Base-by-base conservation (phyloP, 2,113 vertebrate species). In the Toxostoma redivivum region DNA sequence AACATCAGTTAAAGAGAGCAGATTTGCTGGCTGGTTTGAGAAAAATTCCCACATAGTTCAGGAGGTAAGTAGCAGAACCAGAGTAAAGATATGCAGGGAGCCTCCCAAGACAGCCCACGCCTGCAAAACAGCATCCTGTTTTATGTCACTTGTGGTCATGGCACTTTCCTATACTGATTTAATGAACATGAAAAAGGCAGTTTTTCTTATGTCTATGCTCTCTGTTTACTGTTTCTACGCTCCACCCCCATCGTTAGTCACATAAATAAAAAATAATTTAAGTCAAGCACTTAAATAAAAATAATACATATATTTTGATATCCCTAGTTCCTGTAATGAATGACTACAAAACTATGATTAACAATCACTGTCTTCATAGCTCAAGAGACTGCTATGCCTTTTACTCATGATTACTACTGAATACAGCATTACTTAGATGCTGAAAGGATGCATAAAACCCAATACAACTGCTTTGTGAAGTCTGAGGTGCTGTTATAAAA, bases 331-430 rank as follows among this genome's bases (percentile, higher is more conserved):
- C 51, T 88, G 35, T 62, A 88, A 71, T 21, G 64, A 86, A 54
- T 8, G 9, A 78, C 82, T 83, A 81, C 64, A 93, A 94, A 90
- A 90, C 35, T 47, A 51, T 47, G 56, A 95, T 71, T 94, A 93
- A 88, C 64, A 94, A 93, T 60, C 76, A 92, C 77, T 66, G n/a
- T 73, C 76, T 86, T 83, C 76, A 84, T 31, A 74, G 74, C 86
- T 86, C 64, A 74, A 70, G 76, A 92, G 86, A 88, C 35, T 66
- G 15, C 64, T 90, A 28, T 40, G 83, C 64, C 27, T 93, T 94
- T 90, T 71, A 77, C 22, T 90, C n/a, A 37, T 81, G 76, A 92
- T 86, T 90, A 70, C 80, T 48, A 58, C 30, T 58, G 82, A 94
- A 92, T 93, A 53, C 92, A 94, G 82, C 50, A 51, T 78, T 92